A percentile compares a stretch with the other conserved stretches of the same genome.
These are phyloP conservation scores for Teleiodes luculella DNA, from an alignment of 2,888 invertebrate species.

Conservation along the genomic window DNA sequence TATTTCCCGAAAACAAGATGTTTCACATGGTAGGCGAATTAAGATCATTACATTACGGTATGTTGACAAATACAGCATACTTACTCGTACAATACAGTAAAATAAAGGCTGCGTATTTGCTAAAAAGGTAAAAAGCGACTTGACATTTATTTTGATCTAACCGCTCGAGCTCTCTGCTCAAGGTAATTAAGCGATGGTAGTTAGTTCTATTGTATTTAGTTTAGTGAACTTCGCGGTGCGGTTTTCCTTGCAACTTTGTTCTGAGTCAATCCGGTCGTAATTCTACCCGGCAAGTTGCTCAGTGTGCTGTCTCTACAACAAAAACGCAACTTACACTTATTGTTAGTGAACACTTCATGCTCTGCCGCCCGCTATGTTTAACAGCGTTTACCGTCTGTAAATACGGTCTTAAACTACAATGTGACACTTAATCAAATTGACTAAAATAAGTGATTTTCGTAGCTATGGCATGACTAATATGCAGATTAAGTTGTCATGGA, in stretches of 20 bases:
- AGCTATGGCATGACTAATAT: background rate
- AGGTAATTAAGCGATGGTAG: background rate
- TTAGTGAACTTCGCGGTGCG: conserved; percentile 44
- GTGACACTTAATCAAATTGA: background rate
- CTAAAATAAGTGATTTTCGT: background rate
- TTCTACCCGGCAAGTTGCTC: conserved; percentile 33
- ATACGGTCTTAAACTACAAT: background rate
- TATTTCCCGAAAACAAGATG: too few relatives aligned
- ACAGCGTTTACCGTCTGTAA: conserved; percentile 23
- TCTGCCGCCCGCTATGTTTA: conserved; percentile 40
- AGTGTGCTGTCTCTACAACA: conserved; percentile 31
- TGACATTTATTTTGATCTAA: too few relatives aligned
- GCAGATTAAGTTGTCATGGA: background rate
- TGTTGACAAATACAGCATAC: too few relatives aligned
- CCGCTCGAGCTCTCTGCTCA: background rate
- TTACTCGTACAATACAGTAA: too few relatives aligned
- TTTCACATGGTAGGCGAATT: too few relatives aligned
- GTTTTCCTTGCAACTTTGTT: background rate
- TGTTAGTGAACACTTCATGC: conserved; percentile 53
- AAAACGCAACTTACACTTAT: conserved; percentile 45
- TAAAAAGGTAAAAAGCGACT: too few relatives aligned
- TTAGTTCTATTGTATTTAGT: conserved; percentile 29
- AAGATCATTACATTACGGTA: too few relatives aligned
- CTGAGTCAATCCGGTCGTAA: conserved; percentile 31
- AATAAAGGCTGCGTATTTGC: too few relatives aligned